These are phyloP conservation scores for Phymorhynchus buccinoides DNA, from an alignment of 1,140 invertebrate genomes.

Conservation along the genomic window DNA sequence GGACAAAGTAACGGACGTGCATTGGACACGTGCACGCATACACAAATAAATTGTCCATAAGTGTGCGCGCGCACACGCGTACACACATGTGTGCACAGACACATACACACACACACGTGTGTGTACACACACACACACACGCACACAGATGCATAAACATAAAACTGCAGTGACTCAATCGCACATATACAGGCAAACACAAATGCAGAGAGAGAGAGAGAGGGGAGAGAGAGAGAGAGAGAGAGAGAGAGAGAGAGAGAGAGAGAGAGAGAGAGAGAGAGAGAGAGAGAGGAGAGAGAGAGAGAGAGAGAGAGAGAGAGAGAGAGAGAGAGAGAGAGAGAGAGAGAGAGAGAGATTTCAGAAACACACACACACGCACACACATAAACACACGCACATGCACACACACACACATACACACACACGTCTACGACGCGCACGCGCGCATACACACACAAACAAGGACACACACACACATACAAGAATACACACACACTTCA, in stretches of 20 bases:
- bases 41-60: background rate
- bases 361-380: conserved; percentile 7
- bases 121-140: background rate
- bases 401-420: no score
- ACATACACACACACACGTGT: background rate
- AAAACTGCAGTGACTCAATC: background rate
- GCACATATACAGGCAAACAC: no score
- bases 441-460: no score
- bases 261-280: conserved; percentile 35
- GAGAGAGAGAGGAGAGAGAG: conserved; percentile 14
- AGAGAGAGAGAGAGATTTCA: conserved; percentile 32
- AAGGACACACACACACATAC: background rate
- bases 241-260: conserved; percentile 23
- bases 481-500: no score
- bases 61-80: background rate
- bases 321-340: conserved; percentile 3
- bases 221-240: conserved; percentile 19
- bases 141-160: background rate
- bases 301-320: conserved; percentile 12
- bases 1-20: background rate
- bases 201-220: background rate
- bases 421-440: no score
- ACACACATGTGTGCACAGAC: background rate
- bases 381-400: background rate
- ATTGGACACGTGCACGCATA: background rate